phyloP scores from a whole-genome alignment of 2,888 invertebrate genomes.

The Drosophila rellima region DNA sequence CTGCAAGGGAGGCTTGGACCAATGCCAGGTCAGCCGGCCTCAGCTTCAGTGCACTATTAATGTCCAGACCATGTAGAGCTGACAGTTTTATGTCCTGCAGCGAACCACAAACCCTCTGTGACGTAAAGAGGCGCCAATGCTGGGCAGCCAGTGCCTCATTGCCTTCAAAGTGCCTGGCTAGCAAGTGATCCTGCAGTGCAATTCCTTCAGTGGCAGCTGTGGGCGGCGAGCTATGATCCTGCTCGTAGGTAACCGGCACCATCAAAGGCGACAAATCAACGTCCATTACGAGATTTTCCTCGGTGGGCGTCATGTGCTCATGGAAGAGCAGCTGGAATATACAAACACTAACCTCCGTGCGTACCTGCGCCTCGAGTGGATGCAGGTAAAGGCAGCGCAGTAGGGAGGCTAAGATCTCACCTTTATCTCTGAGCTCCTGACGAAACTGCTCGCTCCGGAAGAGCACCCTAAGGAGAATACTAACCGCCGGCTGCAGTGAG shows the following conservation, averaged over 20 bases:
- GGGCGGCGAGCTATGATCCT: constrained; percentile 12
- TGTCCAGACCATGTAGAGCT: constrained; percentile 58
- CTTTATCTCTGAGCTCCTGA: constrained; percentile 64
- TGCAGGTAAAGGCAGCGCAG: constrained; percentile 78
- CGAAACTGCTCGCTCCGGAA: constrained; percentile 74
- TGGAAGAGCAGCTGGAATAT: constrained; percentile 79
- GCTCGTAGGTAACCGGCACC: constrained; percentile 74
- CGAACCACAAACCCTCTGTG: constrained; percentile 32
- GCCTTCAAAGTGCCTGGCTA: constrained; percentile 32
- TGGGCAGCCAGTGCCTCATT: constrained; percentile 33
- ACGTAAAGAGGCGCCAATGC: constrained; percentile 68
- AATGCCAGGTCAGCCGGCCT: constrained; percentile 70
- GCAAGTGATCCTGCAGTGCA: constrained; percentile 22
- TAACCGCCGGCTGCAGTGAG: constrained; percentile 71
- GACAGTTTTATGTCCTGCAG: constrained; percentile 26
- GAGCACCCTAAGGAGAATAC: constrained; percentile 79
- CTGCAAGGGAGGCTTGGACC: constrained; percentile 66
- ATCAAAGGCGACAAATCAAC: constrained; percentile 62
- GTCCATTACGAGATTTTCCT: constrained; percentile 50
- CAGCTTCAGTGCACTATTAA: constrained; percentile 64
- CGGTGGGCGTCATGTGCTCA: constrained; percentile 60
- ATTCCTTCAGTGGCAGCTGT: constrained; percentile 32
- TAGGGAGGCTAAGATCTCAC: constrained; percentile 74
- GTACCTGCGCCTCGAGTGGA: constrained; percentile 70
- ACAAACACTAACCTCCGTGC: constrained; percentile 74